Evolutionary conservation across 1,140 invertebrate species (phyloP).

Genomic region (Polypedilum vanderplanki): DNA sequence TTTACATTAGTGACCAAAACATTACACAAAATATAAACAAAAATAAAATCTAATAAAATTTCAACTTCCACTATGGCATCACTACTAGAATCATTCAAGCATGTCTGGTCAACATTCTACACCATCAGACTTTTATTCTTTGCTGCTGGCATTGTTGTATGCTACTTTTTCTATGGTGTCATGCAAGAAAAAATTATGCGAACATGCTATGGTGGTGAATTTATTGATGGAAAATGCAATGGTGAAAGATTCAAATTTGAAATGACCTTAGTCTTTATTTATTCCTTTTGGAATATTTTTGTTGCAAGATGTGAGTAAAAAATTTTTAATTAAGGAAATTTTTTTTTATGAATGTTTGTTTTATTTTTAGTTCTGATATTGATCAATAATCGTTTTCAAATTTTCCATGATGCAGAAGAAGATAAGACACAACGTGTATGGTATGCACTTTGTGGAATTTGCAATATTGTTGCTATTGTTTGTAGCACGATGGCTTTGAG

Average conservation of each 20-base stretch:
- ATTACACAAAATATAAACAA: no score
- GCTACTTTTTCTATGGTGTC: not conserved
- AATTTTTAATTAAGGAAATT: not conserved
- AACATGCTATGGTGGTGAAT: not conserved
- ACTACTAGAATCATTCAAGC: not conserved
- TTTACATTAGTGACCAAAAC: no score
- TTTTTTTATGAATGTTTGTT: not conserved
- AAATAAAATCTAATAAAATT: no score
- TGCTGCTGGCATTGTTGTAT: not conserved
- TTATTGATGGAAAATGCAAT: not conserved
- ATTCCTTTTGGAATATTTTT: not conserved
- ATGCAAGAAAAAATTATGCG: conserved; percentile 6
- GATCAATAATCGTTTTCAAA: not conserved
- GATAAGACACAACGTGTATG: not conserved
- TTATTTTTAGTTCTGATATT: not conserved
- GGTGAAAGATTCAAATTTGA: not conserved
- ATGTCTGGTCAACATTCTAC: not conserved
- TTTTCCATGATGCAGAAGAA: not conserved
- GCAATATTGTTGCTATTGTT: not conserved
- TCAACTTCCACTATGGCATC: no score
- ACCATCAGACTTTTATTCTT: not conserved
- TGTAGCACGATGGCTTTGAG: not conserved
- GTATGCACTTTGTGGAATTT: not conserved
- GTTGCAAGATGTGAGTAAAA: not conserved
- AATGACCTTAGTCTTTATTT: not conserved